Evolutionary conservation across 2,113 vertebrate genomes (phyloP).

Genomic region (Aythya baeri): DNA sequence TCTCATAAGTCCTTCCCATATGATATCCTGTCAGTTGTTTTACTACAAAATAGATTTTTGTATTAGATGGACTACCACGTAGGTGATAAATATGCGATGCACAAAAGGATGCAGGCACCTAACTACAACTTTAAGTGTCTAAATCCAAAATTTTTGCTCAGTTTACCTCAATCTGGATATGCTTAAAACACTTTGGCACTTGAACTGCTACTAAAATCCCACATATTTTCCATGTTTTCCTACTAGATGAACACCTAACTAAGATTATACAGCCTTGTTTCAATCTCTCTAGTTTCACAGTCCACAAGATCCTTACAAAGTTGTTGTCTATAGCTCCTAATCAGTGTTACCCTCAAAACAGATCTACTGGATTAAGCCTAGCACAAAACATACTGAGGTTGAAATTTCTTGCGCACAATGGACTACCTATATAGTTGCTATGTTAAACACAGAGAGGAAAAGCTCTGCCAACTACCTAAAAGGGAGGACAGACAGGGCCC

Average conservation of each 20-base stretch:
- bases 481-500: not conserved
- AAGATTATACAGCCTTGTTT: not conserved
- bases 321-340: not conserved
- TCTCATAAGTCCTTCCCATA: not conserved
- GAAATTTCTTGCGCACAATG: fast-evolving
- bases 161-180: not conserved
- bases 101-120: not conserved
- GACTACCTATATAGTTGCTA: fast-evolving
- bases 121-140: not conserved
- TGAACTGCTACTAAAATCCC: not conserved
- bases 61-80: not conserved
- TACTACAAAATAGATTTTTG: not conserved
- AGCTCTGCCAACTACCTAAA: not conserved
- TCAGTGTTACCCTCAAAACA: not conserved
- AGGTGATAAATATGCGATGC: not conserved
- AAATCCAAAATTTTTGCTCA: not conserved
- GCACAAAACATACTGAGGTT: not conserved
- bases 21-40: not conserved
- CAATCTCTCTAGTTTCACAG: not conserved
- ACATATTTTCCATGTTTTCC: not conserved
- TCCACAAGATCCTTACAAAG: not conserved
- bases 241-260: not conserved
- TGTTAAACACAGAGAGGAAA: not conserved
- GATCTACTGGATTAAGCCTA: not conserved
- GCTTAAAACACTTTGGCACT: not conserved